Evolutionary conservation across 2,888 invertebrate species (phyloP).

Genomic region (Allophyes oxyacanthae): DNA sequence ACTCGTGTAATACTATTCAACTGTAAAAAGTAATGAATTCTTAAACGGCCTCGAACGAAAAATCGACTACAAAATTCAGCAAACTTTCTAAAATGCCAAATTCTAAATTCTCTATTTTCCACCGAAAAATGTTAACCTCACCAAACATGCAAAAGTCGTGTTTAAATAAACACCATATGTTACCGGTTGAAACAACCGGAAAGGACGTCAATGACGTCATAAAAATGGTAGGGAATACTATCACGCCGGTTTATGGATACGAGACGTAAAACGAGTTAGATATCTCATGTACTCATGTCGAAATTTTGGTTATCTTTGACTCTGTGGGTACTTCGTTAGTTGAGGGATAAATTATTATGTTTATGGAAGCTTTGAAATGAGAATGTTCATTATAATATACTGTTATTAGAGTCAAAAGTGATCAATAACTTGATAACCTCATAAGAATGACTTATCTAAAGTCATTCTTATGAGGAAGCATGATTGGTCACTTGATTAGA

Average conservation of each 20-base stretch:
- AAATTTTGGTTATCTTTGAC: conserved; percentile 41
- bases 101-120: conserved; percentile 3
- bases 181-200: conserved; percentile 50
- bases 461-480: too few species aligned
- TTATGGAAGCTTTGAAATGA: not conserved
- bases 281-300: conserved; percentile 50
- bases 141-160: conserved; percentile 29
- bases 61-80: too few species aligned
- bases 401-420: too few species aligned
- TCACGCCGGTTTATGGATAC: conserved; percentile 49
- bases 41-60: too few species aligned
- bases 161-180: conserved; percentile 55
- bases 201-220: conserved; percentile 56
- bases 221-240: conserved; percentile 52
- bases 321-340: conserved; percentile 25
- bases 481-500: too few species aligned
- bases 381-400: too few species aligned
- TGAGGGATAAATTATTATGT: not conserved
- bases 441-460: too few species aligned
- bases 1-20: too few species aligned
- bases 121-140: conserved; percentile 13
- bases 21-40: too few species aligned
- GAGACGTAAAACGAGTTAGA: conserved; percentile 42
- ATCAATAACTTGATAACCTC: too few species aligned
- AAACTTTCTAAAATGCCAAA: not conserved